Base-by-base conservation (phyloP, 1,140 invertebrate species). In the Lethocerus indicus region DNA sequence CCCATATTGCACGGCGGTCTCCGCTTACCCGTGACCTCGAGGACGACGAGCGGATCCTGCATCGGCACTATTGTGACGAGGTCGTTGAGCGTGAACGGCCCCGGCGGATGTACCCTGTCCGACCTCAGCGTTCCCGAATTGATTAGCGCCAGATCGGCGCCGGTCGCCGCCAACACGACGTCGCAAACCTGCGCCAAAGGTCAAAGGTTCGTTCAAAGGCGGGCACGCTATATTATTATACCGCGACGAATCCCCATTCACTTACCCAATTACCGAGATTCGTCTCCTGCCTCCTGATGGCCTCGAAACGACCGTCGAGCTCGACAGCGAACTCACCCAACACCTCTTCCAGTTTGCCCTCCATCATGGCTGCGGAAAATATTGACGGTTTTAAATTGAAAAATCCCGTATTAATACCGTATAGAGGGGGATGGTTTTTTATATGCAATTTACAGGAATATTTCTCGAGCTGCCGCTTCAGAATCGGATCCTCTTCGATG, bases 71-170 rank as follows among this genome's bases (percentile, higher is more conserved):
- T 75, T 50, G 75, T 81, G 2, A 83, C 77, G 18, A 93, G 66
- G 67, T 92, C 87, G 13, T 83, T 70, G 55, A 90, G 73, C 16
- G 75, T 84, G 62, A 93, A 92, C 37, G 78, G 72, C 1, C 89
- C 87, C 21, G 78, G 74, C 2, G 78, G 71, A 64, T 87, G 83
- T 1, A 84, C 72, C 48, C 50, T 60, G 64, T 89, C 85, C 46
- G 82, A 84, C 47, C 85, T 67, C 49, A 90, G 74, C 27, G 88
- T 91, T 28, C 89, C 89, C 16, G 85, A 88, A 65, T 92, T 93
- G 13, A 93, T 66, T 2, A 93, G 61, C 12, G 87, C 84, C 13
- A 87, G 67, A 62, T 92, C 87, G 23, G 84, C 82, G 14, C 82
- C 79, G 2, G 83, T 86, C 9, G 85, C 77, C 0, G 84, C 80